Evolutionary conservation across 2,888 invertebrate species (phyloP).

Genomic region (Galeopsomyia nigrocyanea): DNA sequence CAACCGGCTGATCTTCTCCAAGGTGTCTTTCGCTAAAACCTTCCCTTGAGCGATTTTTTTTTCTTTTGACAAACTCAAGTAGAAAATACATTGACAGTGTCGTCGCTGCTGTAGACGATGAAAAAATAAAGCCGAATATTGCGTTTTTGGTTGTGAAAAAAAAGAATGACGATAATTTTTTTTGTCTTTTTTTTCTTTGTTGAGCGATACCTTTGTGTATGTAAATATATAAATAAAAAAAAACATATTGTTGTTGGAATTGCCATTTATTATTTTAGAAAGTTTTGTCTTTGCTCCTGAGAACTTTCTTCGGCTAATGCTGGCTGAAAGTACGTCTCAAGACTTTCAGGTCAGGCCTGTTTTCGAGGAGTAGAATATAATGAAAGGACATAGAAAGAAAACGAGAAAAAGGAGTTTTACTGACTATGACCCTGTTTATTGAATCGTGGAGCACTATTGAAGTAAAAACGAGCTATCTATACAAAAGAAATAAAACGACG

Average conservation of each 20-base stretch:
- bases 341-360: no score
- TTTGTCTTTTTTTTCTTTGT: conserved; percentile 6
- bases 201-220: conserved; percentile 34
- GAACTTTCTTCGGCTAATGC: no score
- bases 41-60: conserved; percentile 57
- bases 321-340: no score
- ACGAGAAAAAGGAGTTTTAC: not conserved
- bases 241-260: conserved; percentile 33
- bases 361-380: no score
- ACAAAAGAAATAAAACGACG: conserved; percentile 8
- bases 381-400: no score
- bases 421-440: conserved; percentile 34
- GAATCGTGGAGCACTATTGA: conserved; percentile 1
- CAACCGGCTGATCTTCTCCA: conserved; percentile 72
- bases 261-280: conserved; percentile 24
- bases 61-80: conserved; percentile 7
- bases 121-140: not conserved
- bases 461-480: conserved; percentile 22
- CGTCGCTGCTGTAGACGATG: not conserved
- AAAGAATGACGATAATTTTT: conserved; percentile 2
- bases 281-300: conserved; percentile 26
- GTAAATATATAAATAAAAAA: conserved; percentile 45
- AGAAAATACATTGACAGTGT: not conserved
- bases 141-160: conserved; percentile 9
- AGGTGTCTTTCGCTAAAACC: conserved; percentile 59